Conservation (phyloP, 2,113 vertebrate genomes). For the Chitala chitala region DNA sequence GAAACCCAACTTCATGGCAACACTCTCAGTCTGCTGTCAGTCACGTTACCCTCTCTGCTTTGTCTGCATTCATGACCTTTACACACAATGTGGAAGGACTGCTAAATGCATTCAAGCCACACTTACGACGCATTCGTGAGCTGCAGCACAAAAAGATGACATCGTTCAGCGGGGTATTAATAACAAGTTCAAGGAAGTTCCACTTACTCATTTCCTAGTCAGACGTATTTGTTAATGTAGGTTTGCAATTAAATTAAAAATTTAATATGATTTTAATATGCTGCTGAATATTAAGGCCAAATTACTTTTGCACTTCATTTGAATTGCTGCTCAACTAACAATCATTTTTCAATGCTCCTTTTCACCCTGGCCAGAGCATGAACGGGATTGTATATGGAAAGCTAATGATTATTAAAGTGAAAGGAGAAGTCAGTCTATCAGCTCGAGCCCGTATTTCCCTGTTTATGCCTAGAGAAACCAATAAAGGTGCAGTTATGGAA, state of each 20-base stretch:
- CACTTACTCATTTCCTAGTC: not conserved
- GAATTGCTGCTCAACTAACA: not conserved
- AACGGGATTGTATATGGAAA: not conserved
- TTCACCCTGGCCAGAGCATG: not conserved
- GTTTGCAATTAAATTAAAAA: constrained; percentile 11
- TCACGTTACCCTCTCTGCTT: no score
- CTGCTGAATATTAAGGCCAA: not conserved
- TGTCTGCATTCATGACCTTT: not conserved
- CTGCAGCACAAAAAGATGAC: not conserved
- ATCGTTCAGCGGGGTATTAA: not conserved
- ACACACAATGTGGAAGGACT: not conserved
- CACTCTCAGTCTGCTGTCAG: no score
- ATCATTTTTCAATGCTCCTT: not conserved
- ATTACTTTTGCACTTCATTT: constrained; percentile 1
- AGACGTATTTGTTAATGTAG: not conserved
- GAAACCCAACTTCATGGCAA: no score
- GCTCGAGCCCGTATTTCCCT: not conserved
- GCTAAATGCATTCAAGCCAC: not conserved
- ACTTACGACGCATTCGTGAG: no score
- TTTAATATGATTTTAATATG: constrained; percentile 12
- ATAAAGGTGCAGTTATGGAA: no score
- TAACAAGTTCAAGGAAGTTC: not conserved
- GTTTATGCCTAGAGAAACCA: constrained; percentile 1
- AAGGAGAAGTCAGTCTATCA: not conserved
- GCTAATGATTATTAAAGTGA: not conserved